A percentile compares a stretch with the other conserved stretches of the same genome.
Evolutionary conservation across 2,113 vertebrate species (phyloP).

Genomic region (Burhinus oedicnemus): DNA sequence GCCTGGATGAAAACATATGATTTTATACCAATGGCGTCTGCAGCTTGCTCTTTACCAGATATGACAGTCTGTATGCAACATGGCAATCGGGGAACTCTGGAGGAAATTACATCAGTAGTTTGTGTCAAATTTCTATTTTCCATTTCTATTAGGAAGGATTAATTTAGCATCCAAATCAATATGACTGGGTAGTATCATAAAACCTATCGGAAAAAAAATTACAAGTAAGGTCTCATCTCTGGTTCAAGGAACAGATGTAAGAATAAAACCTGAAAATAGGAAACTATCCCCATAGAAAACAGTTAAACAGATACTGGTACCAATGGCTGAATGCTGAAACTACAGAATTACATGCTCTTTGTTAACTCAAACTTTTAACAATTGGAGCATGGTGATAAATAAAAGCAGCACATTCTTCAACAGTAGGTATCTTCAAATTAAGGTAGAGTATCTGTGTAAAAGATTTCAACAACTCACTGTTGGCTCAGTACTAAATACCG

Average conservation of each 20-base stretch:
- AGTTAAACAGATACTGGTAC: background rate
- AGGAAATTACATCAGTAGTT: slow-evolving; percentile 10
- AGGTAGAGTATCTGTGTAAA: background rate
- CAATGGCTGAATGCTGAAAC: background rate
- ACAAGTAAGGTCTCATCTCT: background rate
- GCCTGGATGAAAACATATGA: background rate
- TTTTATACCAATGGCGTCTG: background rate
- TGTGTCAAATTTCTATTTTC: slow-evolving; percentile 12
- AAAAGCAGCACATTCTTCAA: background rate
- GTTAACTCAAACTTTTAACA: background rate
- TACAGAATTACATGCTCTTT: background rate
- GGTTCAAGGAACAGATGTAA: background rate
- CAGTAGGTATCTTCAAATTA: background rate
- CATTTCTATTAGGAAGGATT: slow-evolving; percentile 27
- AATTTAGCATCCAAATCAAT: slow-evolving; percentile 35
- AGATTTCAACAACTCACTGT: background rate
- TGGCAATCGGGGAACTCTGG: background rate
- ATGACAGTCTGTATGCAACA: background rate
- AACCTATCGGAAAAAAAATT: background rate
- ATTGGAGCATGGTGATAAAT: background rate
- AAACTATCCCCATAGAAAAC: background rate
- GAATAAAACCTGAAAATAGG: background rate
- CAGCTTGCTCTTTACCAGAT: slow-evolving; percentile 12
- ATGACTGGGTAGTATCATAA: background rate
- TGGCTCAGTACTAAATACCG: background rate